These are phyloP conservation scores for Xiphydria camelus DNA, from an alignment of 2,888 invertebrate genomes.

Conservation along the genomic window DNA sequence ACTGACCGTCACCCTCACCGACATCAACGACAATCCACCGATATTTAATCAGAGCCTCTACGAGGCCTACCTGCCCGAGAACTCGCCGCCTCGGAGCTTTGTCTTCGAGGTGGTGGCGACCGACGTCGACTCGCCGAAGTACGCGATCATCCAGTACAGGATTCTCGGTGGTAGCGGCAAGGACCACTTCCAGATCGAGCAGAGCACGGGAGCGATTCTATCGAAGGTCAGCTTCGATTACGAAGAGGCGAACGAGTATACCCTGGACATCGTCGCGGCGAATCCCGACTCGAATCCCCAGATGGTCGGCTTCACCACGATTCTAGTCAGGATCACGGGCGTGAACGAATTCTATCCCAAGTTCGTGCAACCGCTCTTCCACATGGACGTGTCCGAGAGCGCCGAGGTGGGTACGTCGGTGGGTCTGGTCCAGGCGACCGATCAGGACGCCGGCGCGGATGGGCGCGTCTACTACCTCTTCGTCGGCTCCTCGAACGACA, in stretches of 20 bases:
- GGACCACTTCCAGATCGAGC: slow-evolving; percentile 77
- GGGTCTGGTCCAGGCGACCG: slow-evolving; percentile 84
- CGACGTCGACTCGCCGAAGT: slow-evolving; percentile 86
- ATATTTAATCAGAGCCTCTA: slow-evolving; percentile 78
- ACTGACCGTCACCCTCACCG: slow-evolving; percentile 83
- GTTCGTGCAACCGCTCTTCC: slow-evolving; percentile 87
- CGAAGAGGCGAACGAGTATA: slow-evolving; percentile 78
- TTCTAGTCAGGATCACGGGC: slow-evolving; percentile 78
- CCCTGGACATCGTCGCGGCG: slow-evolving; percentile 76
- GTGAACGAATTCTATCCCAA: slow-evolving; percentile 88
- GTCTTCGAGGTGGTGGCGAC: slow-evolving; percentile 76
- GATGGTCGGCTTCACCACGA: slow-evolving; percentile 75
- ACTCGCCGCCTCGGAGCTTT: slow-evolving; percentile 73
- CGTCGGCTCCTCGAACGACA: slow-evolving; percentile 89
- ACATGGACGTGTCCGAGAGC: slow-evolving; percentile 91
- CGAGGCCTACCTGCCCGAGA: slow-evolving; percentile 81
- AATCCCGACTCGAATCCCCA: slow-evolving; percentile 77
- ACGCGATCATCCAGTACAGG: slow-evolving; percentile 82
- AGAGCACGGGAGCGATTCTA: slow-evolving; percentile 74
- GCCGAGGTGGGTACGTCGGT: slow-evolving; percentile 83
- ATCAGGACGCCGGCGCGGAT: slow-evolving; percentile 86
- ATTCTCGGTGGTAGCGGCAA: slow-evolving; percentile 77
- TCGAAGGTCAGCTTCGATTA: slow-evolving; percentile 83
- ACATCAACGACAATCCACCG: slow-evolving; percentile 93
- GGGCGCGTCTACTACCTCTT: slow-evolving; percentile 89